These are phyloP conservation scores for Drosophila anomalipes DNA, from an alignment of 2,888 invertebrate species.

Conservation along the genomic window DNA sequence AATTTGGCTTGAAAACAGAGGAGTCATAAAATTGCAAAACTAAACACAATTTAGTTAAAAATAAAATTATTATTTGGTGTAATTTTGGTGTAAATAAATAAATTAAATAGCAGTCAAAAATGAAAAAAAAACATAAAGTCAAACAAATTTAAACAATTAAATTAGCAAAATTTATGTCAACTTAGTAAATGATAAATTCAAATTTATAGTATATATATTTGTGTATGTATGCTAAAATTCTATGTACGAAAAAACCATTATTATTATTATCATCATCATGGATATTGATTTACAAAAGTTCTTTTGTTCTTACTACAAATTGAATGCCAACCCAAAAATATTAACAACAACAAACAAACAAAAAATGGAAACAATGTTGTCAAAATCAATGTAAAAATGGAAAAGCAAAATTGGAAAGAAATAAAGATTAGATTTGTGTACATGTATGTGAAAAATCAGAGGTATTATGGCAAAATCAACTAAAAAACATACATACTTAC, in stretches of 20 bases:
- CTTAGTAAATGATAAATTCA: conserved; percentile 79
- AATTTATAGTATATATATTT: conserved; percentile 75
- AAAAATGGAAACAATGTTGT: conserved; percentile 35
- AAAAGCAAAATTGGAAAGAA: conserved; percentile 40
- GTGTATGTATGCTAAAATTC: conserved; percentile 65
- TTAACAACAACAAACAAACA: conserved; percentile 23
- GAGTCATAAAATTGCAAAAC: conserved; percentile 17
- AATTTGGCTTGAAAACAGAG: conserved; percentile 47
- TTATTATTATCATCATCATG: conserved; percentile 47
- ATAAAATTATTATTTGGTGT: conserved; percentile 62
- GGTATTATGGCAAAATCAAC: conserved; percentile 69
- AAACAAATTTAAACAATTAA: conserved; percentile 54
- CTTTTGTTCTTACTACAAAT: conserved; percentile 49
- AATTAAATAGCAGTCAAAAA: conserved; percentile 41
- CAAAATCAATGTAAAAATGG: conserved; percentile 67
- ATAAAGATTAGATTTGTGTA: conserved; percentile 68
- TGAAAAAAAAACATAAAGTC: conserved; percentile 24
- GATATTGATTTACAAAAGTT: conserved; percentile 42
- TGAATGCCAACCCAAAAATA: conserved; percentile 57
- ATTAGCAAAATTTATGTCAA: conserved; percentile 79
- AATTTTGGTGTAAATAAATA: conserved; percentile 68
- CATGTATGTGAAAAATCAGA: conserved; percentile 64
- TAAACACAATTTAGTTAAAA: conserved; percentile 50
- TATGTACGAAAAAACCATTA: conserved; percentile 32
- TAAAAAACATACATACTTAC: conserved; percentile 64